Percentiles rank a stretch among this genome's conserved stretches.
Conservation (phyloP, 2,888 invertebrate genomes). For the Molanna angustata region DNA sequence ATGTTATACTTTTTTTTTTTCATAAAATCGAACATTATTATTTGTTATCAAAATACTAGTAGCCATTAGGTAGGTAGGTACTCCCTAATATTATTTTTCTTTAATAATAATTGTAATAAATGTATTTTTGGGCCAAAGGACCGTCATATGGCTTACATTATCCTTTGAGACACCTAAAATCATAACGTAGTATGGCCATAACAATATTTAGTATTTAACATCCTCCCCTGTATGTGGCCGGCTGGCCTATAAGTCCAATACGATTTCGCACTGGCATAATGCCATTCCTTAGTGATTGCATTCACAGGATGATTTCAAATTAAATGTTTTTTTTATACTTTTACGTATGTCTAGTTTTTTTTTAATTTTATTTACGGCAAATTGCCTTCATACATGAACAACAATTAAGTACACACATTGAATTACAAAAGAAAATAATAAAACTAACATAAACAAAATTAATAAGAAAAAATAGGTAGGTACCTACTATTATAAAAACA, state of each 20-base stretch:
- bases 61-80: not conserved
- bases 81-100: not conserved
- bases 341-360: too few species aligned
- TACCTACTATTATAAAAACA: too few species aligned
- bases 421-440: too few species aligned
- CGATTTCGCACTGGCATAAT: slow-evolving; percentile 21
- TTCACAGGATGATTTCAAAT: slow-evolving; percentile 12
- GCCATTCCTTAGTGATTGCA: slow-evolving; percentile 21
- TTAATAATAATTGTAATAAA: not conserved
- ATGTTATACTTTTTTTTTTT: too few species aligned
- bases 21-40: too few species aligned
- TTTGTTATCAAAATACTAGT: too few species aligned
- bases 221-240: slow-evolving; percentile 25
- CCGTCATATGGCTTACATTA: not conserved
- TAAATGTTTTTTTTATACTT: too few species aligned
- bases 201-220: slow-evolving; percentile 32
- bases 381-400: too few species aligned
- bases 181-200: slow-evolving; percentile 31
- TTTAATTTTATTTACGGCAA: too few species aligned
- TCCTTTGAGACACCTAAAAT: slow-evolving; percentile 24
- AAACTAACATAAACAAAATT: too few species aligned
- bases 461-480: too few species aligned
- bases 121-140: not conserved
- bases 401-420: too few species aligned
- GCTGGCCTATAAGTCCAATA: slow-evolving; percentile 22